A percentile compares a stretch with the other conserved stretches of the same genome.
Evolutionary conservation across 2,113 vertebrate genomes (phyloP).

Genomic region (Lepidothrix coronata): DNA sequence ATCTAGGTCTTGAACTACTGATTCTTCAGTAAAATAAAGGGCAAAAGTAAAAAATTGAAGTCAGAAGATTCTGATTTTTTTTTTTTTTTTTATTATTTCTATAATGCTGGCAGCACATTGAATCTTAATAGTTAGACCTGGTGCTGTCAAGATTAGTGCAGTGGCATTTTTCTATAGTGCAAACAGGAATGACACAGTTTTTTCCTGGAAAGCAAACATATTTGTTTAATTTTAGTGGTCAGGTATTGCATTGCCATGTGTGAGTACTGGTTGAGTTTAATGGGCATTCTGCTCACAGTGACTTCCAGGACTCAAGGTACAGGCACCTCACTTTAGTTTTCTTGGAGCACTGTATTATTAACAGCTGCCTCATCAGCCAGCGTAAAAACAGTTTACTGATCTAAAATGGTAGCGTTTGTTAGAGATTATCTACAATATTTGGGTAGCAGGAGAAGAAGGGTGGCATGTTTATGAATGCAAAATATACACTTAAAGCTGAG

Average conservation of each 20-base stretch:
- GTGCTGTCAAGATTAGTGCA: conserved; percentile 25
- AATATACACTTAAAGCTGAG: conserved; percentile 27
- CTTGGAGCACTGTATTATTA: background rate
- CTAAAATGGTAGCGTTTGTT: conserved; percentile 20
- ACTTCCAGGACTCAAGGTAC: background rate
- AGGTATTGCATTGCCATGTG: background rate
- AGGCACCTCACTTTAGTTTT: background rate
- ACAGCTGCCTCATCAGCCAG: background rate
- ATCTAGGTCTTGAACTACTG: conserved; percentile 68
- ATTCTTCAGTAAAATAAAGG: conserved; percentile 69
- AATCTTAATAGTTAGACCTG: conserved; percentile 56
- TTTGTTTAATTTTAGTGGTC: conserved; percentile 18
- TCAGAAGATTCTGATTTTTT: conserved; percentile 52
- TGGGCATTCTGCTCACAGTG: background rate
- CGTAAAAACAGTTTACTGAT: background rate
- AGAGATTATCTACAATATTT: conserved; percentile 44
- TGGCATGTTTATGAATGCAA: conserved; percentile 54
- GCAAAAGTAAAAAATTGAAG: conserved; percentile 49
- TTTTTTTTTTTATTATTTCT: conserved; percentile 13
- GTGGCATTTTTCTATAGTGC: background rate
- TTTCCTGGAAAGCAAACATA: background rate
- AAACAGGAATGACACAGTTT: background rate
- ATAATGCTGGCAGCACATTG: conserved; percentile 5
- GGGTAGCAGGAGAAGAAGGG: conserved; percentile 8
- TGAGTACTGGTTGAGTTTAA: background rate